These are phyloP conservation scores for Heliothis peltigera DNA, from an alignment of 2,888 invertebrate genomes.

Conservation along the genomic window DNA sequence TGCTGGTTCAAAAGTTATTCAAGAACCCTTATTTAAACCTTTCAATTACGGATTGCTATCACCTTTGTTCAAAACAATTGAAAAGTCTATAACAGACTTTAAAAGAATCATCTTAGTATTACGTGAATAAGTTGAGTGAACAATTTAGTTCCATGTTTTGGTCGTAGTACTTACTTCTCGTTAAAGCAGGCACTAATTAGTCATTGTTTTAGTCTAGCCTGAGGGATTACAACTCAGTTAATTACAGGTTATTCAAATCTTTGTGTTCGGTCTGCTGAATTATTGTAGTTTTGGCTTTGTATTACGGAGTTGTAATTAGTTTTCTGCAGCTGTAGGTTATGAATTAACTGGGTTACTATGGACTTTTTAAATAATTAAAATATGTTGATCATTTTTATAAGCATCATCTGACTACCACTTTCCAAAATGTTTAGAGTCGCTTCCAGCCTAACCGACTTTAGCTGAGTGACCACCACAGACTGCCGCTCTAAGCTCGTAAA, in stretches of 20 bases:
- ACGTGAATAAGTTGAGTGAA: slow-evolving; percentile 16
- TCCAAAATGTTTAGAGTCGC: too few species aligned
- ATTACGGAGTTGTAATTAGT: slow-evolving; percentile 17
- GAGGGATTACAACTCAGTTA: slow-evolving; percentile 17
- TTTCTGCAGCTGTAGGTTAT: slow-evolving; percentile 11
- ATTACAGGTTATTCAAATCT: slow-evolving; percentile 43
- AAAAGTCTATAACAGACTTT: slow-evolving; percentile 25
- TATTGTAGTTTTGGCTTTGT: slow-evolving; percentile 22
- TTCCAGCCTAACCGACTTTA: too few species aligned
- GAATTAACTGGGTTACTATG: too few species aligned
- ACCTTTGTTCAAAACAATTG: slow-evolving; percentile 1
- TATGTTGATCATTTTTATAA: too few species aligned
- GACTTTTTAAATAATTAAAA: background rate
- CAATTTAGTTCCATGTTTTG: slow-evolving; percentile 11
- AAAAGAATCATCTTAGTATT: slow-evolving; percentile 25
- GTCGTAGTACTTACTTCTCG: slow-evolving; percentile 11
- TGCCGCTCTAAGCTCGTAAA: too few species aligned
- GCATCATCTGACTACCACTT: too few species aligned
- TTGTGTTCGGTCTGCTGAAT: slow-evolving; percentile 30
- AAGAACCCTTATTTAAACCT: background rate
- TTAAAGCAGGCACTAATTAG: slow-evolving; percentile 46
- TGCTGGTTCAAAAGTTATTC: background rate
- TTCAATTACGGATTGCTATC: slow-evolving; percentile 19
- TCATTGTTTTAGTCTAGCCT: slow-evolving; percentile 41
- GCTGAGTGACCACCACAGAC: too few species aligned